A percentile compares a stretch with the other conserved stretches of the same genome.
Conservation (phyloP, 2,888 invertebrate genomes). For the Iphiclides podalirius region DNA sequence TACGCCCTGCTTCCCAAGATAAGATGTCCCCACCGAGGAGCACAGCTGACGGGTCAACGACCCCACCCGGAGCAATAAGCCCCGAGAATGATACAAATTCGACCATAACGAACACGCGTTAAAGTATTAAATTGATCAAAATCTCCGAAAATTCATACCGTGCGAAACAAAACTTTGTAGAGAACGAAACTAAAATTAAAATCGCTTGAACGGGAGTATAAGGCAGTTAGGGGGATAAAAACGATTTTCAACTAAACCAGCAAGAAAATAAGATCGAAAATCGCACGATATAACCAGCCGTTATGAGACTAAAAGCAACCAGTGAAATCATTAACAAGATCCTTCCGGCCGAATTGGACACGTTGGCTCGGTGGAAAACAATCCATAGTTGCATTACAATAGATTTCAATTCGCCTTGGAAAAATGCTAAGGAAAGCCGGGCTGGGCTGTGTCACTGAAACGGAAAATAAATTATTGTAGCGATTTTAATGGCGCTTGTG, state of each 20-base stretch:
- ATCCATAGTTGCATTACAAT: no score
- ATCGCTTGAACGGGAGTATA: no score
- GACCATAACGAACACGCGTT: not conserved
- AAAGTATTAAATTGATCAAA: conserved; percentile 4
- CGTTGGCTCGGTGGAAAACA: no score
- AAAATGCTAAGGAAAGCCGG: no score
- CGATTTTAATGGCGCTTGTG: no score
- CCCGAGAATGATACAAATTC: not conserved
- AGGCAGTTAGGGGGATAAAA: no score
- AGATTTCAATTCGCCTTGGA: no score
- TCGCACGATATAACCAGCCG: not conserved
- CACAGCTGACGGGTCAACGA: conserved; percentile 3
- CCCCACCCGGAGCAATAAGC: not conserved
- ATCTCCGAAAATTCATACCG: not conserved
- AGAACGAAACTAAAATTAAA: no score
- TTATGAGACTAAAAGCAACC: not conserved
- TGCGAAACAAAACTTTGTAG: no score
- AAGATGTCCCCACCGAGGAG: conserved; percentile 8
- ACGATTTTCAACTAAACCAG: no score
- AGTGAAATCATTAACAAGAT: conserved; percentile 3
- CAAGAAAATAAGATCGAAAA: conserved; percentile 1
- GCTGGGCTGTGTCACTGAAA: no score
- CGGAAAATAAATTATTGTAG: not conserved
- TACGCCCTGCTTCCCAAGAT: conserved; percentile 12
- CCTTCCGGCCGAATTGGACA: conserved; percentile 6